Base-by-base conservation (phyloP, 2,113 vertebrate genomes). In the Amazona guildingii region DNA sequence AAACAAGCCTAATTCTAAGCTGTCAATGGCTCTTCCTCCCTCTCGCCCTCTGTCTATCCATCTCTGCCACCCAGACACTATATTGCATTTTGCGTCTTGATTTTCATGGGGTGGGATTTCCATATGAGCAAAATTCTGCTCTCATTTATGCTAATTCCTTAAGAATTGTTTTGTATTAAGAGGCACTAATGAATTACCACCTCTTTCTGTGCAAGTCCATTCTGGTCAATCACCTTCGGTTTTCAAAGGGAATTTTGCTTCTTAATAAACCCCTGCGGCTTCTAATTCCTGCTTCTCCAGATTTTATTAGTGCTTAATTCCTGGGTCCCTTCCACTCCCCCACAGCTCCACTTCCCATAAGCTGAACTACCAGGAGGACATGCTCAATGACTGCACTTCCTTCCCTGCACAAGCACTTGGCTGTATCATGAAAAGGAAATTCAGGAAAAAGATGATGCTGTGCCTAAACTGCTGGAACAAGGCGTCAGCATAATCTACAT, bases 1-100 rank as follows among this genome's bases (percentile, higher is more conserved):
- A 91, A 96, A 86, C 27, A 86, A 80, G 78, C 43, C 84, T 68
- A 94, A 88, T 92, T 88, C 61, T 74, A 80, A 94, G 80, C 67
- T 81, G 77, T 79, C 86, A 92, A 6, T 85, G 70, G 64, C n/a
- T 88, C 31, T 92, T 94, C 86, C 41, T 81, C 46, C 43, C 33
- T 64, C 29, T 68, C 52, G 46, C 62, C n/a, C 28, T 52, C 28
- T 78, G 41, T 64, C 43, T 83, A 43, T 91, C 83, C 51, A 44
- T 70, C 55, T 90, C 77, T 84, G 74, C 83, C 74, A 76, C 35
- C 44, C 83, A 85, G 57, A 62, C 25, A 49, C 37, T 74, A 19
- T 24, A 72, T 37, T 52, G 28, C 69, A 63, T 84, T 94, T 87
- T 89, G 77, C 55, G 69, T 92, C 69, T 86, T 91, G 70, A 92